Evolutionary conservation across 2,888 invertebrate species (phyloP), one percentile per base, ranked within the genome.

Genomic region (Tetropium fuscum): DNA sequence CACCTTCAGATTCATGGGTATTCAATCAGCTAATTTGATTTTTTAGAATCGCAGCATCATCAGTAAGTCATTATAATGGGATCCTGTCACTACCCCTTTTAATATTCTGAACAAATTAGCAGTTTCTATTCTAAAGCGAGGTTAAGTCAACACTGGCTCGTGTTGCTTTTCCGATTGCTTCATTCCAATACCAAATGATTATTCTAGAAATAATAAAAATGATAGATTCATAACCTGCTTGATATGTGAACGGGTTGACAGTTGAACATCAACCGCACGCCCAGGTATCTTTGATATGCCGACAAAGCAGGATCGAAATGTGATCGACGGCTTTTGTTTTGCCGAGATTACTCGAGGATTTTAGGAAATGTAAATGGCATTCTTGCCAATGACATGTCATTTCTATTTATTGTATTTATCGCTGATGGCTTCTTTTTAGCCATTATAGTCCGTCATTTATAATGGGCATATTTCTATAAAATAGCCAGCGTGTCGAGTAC

Each of bases 301-400:
- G 66, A 66, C 66, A 66, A 66, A 66, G 64, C 47, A 44, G 27
- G 18, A 63, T 60, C 55, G 62, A 45, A 30, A 53, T 48, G 63
- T 63, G 65, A 65, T 65, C 63, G 63, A 60, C 63, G 45, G 60
- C 49, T 49, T 63, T 63, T 60, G 16, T 44, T 45, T 25, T 27
- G 30, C 19, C 34, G 47, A 56, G 60, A 56, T 57, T 59, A 63
- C 63, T 56, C 63, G 53, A 60, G 41, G 65, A 65, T 65, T 65
- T 65, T 58, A 65, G 63, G 58, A 65, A 66, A 63, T 66, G 66
- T 66, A 66, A 66, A 66, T 66, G 54, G 56, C 63, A 56, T 55
- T 36, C 43, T 48, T 48, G 58, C 20, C 58, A 57, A 64, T 61
- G 60, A 58, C 49, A 55, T 56, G 32, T 58, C 58, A 53, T 61